Base-by-base conservation (phyloP, 2,797 vertebrate genomes). In the Podarcis siculus region DNA sequence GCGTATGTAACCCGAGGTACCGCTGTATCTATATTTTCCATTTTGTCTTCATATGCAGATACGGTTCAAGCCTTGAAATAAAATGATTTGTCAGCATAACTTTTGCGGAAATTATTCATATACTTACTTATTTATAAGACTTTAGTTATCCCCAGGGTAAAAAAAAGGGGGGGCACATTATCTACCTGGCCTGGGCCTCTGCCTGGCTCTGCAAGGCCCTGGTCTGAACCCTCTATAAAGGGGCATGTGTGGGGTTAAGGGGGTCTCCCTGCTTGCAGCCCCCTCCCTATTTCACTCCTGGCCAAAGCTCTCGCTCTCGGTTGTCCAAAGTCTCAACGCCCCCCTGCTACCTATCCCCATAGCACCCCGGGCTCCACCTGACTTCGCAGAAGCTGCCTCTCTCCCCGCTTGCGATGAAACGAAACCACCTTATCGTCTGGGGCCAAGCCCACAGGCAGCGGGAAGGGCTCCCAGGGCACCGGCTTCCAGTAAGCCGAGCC, bases 381-480 rank as follows among this genome's bases (percentile, higher is more conserved):
- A 49, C 42, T 90, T 87, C 76, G 17, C 49, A 78, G 67, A 83
- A 83, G 23, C 4, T 9, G 10, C 19, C 75, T 9, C 25, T 32
- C 49, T 27, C 19, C 35, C 2, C 17, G 13, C 25, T 87, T 83
- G 83, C 37, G 19, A 83, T 87, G 79, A 90, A 90, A 72, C 17
- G 83, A 86, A 89, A 86, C 83, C 5, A 30, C 2, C 10, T 79
- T 64, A 27, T 83, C 39, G 5, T 19, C 35, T 25, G 3, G 5
- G 45, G 67, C 79, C 79, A 42, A 64, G 35, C 27, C 55, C 10
- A 8, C 25, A 55, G 49, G 64, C 76, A 1, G 25, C 55, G n/a
- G 80, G 78, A 55, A 39, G 96, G 97, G 96, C 97, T 97, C 80
- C 92, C 93, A 95, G 97, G 97, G 96, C 95, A 95, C 73, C 95